Base-by-base conservation (phyloP, 2,113 vertebrate species). In the Tyrannus savana region DNA sequence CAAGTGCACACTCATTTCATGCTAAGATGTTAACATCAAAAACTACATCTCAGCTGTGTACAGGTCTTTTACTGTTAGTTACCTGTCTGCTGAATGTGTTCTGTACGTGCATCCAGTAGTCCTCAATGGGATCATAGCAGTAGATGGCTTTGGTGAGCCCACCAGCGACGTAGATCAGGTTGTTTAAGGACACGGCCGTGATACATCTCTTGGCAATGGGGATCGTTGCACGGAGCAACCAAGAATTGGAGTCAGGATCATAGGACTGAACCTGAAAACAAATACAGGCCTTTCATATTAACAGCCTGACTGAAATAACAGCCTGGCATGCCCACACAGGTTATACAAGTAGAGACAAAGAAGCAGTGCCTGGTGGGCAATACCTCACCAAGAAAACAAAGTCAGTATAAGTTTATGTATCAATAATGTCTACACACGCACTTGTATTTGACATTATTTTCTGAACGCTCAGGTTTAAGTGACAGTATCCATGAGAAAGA, bases 161-260 rank as follows among this genome's bases (percentile, higher is more conserved):
- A 2, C 99, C 99, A n/a, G 99, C 98, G 77, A 99, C 99, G 4
- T 99, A 99, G 95, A 99, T 98, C 83, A 99, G 95, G 90, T 99
- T 99, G 98, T 99, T 99, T 52, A 99, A 96, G 78, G 99, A 99
- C 74, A 99, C 99, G 3, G 99, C 99, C 1, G 99, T 99, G 96
- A 99, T 99, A 53, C 99, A 99, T 55, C 99, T 98, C 96, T 99
- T 99, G 50, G 99, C 99, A 15, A 99, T 99, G 73, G 99, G 99
- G 87, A 99, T 99, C 96, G 98, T 99, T 69, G 99, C 99, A 84
- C 99, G 98, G 59, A 99, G 98, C 88, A 99, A 90, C 99, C 99
- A 99, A 55, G 98, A 89, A 85, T 99, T 98, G 23, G 97, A 97
- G 90, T 99, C 99, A 18, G 99, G 99, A 96, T 99, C 99, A 1